Evolutionary conservation across 2,888 invertebrate genomes (phyloP), one percentile per base, ranked within the genome.

Genomic region (Poecilobothrus nobilitatus): DNA sequence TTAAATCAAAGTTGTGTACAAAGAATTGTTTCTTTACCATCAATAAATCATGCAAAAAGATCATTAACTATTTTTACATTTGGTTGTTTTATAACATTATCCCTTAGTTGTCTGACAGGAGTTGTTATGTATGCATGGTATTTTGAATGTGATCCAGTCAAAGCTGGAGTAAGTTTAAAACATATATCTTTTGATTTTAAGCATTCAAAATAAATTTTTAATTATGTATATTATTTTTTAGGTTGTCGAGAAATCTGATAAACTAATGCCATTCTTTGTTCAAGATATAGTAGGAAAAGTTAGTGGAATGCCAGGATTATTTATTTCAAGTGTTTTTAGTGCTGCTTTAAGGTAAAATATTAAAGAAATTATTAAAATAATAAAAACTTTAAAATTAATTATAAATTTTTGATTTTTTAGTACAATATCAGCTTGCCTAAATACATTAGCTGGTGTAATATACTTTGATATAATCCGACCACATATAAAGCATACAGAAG

Each of bases 1-100:
- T 85, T 86, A 66, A 87, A 88, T 79, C 89, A 89, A 78, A 86
- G 86, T 33, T 86, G 87, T 84, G 87, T 89, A 0, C 89, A 89
- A 75, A 80, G 88, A 70, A 86, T 87, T 72, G 81, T 86, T 66
- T 85, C 87, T 3, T 80, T 88, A 69, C 83, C 85, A 4, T 83
- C 83, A 4, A 79, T 84, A 66, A 82, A 78, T 73, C 81, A 83
- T 72, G 86, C 87, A 63, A 83, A 84, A 81, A 86, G 85, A 73
- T 81, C 84, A 10, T 74, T 86, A 44, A 78, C 79, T 65, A 74
- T 85, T 66, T 86, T 85, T 74, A 83, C 82, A 33, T 71, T 83
- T 65, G 85, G 85, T 15, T 80, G 83, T 27, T 81, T 83, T 53
- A 66, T 78, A 27, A 84, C 86, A 72, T 80, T 85, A 68, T 81